Conservation (phyloP, 2,888 invertebrate genomes). For the Drosophila mimetica region DNA sequence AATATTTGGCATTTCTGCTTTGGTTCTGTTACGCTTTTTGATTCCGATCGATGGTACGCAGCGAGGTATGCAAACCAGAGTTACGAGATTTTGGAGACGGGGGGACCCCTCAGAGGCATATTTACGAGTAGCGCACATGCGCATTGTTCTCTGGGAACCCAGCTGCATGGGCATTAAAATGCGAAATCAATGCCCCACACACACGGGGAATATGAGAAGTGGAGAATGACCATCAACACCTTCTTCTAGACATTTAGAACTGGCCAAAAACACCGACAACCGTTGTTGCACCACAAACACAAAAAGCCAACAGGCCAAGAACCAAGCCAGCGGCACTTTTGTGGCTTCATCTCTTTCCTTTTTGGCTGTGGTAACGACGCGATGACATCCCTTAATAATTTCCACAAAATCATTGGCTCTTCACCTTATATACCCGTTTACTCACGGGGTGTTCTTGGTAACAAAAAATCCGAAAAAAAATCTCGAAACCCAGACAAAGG, state of each 20-base stretch:
- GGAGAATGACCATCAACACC: slow-evolving; percentile 54
- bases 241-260: slow-evolving; percentile 35
- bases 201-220: neutral
- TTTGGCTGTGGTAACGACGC: slow-evolving; percentile 21
- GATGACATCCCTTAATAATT: slow-evolving; percentile 29
- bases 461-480: neutral
- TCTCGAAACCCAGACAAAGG: slow-evolving; percentile 10
- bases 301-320: slow-evolving; percentile 53
- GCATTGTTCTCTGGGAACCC: slow-evolving; percentile 59
- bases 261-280: slow-evolving; percentile 65
- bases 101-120: slow-evolving; percentile 45
- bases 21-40: slow-evolving; percentile 80
- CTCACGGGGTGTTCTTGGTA: slow-evolving; percentile 13
- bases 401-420: neutral
- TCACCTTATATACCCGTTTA: slow-evolving; percentile 18
- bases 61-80: slow-evolving; percentile 39
- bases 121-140: slow-evolving; percentile 69
- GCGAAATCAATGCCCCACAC: slow-evolving; percentile 70
- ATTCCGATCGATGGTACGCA: slow-evolving; percentile 73
- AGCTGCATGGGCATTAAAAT: slow-evolving; percentile 30
- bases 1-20: slow-evolving; percentile 74
- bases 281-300: slow-evolving; percentile 36
- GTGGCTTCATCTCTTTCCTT: slow-evolving; percentile 65
- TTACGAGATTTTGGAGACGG: slow-evolving; percentile 23
- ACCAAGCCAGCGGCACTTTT: slow-evolving; percentile 73